phyloP scores from a whole-genome alignment of 1,140 invertebrate species.

The Psilanteris sp. region DNA sequence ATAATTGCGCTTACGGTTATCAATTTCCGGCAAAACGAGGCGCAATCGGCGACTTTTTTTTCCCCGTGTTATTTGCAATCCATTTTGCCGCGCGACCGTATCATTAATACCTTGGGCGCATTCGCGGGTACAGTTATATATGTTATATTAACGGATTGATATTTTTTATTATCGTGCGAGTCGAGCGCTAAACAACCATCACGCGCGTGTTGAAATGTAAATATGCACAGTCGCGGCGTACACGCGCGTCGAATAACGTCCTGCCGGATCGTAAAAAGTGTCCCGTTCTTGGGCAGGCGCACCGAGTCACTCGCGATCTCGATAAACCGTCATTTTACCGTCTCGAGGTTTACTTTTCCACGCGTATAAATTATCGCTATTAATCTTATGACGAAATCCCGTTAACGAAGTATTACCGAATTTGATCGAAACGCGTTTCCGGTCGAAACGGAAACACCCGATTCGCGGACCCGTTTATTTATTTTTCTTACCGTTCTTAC shows the following conservation, averaged over 20 bases:
- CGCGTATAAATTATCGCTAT: no score
- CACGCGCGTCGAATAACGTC: conserved; percentile 38
- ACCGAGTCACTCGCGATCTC: neutral
- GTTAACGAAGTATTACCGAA: no score
- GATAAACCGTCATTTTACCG: no score
- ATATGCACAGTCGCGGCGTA: conserved; percentile 12
- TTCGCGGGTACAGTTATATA: no score
- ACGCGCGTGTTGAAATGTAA: conserved; percentile 32
- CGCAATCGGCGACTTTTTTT: conserved; percentile 2
- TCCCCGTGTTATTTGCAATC: conserved; percentile 23
- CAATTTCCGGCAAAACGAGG: neutral
- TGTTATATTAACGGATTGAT: no score
- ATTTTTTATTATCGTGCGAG: conserved; percentile 30
- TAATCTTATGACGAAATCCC: no score
- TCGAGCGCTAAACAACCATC: conserved; percentile 15
- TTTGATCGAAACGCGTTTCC: no score
- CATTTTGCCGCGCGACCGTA: neutral
- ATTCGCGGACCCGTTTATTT: no score
- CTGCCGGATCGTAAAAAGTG: conserved; percentile 37
- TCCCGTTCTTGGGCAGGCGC: conserved; percentile 9
- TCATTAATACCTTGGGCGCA: neutral
- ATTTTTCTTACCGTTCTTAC: no score
- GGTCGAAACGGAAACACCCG: no score
- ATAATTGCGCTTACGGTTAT: conserved; percentile 28
- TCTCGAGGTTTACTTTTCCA: no score